Evolutionary conservation across 2,888 invertebrate genomes (phyloP), one percentile per base, ranked within the genome.

Genomic region (Thecophora atra): DNA sequence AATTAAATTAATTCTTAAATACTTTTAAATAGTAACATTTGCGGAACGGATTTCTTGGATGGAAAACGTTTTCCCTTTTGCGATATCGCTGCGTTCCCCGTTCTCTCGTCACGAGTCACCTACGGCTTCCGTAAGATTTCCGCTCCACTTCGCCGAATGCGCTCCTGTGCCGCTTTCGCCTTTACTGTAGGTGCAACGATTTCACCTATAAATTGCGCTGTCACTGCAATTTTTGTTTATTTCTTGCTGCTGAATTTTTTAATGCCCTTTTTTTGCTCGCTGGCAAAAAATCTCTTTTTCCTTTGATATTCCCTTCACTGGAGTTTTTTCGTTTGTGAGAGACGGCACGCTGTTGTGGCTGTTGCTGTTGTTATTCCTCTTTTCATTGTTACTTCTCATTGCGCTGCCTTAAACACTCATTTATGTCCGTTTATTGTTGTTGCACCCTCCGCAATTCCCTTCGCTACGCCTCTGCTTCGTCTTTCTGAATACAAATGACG

Each of bases 401-500:
- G 15, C 30, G 44, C 52, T 65, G 24, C 69, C 60, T 69, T 70
- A 52, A 62, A 62, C 52, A 42, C 69, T 63, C 70, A 56, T 71
- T 65, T 71, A 65, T 71, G 71, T 56, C 71, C 54, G 42, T 37
- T 64, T 26, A 37, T 56, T 44, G 56, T 56, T 64, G 44, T 21
- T 8, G 4, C 30, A 8, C 30, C 30, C 30, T 8, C 30, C 30
- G 5, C 30, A 4, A 4, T 8, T 8, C 30, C 30, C 15, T 19
- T 37, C 28, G 37, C 42, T 17, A 8, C 11, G 26, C 68, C 30
- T 47, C n/a, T 65, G 44, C 42, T 42, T 64, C 64, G 24, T 15
- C 67, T 67, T 42, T 58, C 56, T 21, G 68, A 68, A 68, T 68
- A 58, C 44, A 21, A 68, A 68, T 58, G 68, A 68, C 44, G 67